A percentile compares a stretch with the other conserved stretches of the same genome.
These are phyloP conservation scores for Mimachlamys varia DNA, from an alignment of 2,888 invertebrate genomes.

Conservation along the genomic window DNA sequence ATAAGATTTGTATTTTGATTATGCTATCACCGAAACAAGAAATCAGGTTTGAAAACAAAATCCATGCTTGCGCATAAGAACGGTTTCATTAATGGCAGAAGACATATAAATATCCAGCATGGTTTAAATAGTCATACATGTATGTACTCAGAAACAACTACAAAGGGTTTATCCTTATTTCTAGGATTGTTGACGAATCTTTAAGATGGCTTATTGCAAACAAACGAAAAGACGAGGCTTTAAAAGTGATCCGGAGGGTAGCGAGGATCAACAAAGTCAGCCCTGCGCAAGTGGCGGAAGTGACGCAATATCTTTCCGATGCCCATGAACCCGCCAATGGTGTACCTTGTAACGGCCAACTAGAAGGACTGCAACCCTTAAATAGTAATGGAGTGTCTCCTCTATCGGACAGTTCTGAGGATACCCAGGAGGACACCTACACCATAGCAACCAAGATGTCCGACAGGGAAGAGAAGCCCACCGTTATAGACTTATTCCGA, in stretches of 20 bases:
- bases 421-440: neutral
- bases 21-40: no score
- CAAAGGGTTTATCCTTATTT: neutral
- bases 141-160: neutral
- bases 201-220: constrained; percentile 46
- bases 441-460: neutral
- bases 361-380: neutral
- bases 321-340: neutral
- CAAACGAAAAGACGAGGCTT: constrained; percentile 37
- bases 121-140: no score
- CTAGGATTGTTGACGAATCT: constrained; percentile 43
- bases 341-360: neutral
- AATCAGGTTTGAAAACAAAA: no score
- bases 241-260: neutral
- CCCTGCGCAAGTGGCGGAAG: neutral
- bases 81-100: no score
- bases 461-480: neutral
- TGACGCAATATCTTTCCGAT: neutral
- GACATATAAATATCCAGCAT: no score
- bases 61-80: no score
- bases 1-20: no score
- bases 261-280: constrained; percentile 38
- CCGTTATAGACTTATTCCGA: neutral
- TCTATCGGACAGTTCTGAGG: neutral
- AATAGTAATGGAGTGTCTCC: neutral